Conservation (phyloP, 1,140 invertebrate species). For the Pissodes strobi region DNA sequence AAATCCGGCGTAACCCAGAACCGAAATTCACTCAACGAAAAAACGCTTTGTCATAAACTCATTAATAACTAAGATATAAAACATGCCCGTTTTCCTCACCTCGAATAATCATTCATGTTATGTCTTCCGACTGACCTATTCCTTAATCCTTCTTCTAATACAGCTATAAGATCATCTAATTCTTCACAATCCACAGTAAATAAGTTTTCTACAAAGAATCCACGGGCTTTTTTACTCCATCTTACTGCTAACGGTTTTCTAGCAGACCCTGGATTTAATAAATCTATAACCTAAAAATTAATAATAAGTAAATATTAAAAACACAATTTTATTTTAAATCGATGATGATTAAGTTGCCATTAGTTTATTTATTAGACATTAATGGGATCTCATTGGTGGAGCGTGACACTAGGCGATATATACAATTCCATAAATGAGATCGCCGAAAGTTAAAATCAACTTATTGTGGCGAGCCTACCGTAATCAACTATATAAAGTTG, state of each 20-base stretch:
- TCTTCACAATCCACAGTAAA: slow-evolving; percentile 94
- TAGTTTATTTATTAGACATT: too few relatives aligned
- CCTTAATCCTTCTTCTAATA: slow-evolving; percentile 92
- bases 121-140: slow-evolving; percentile 86
- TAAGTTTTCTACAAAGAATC: slow-evolving; percentile 95
- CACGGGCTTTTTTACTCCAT: slow-evolving; percentile 89
- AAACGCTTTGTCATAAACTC: too few relatives aligned
- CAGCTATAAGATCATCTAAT: slow-evolving; percentile 90
- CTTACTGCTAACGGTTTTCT: slow-evolving; percentile 83
- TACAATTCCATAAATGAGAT: too few relatives aligned
- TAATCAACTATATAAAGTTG: too few relatives aligned
- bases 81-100: slow-evolving; percentile 52
- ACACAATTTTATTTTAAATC: not conserved
- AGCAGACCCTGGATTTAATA: slow-evolving; percentile 84
- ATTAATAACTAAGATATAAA: too few relatives aligned
- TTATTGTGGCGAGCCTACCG: too few relatives aligned
- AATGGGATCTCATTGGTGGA: too few relatives aligned
- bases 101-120: slow-evolving; percentile 96
- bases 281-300: slow-evolving; percentile 84
- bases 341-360: not conserved
- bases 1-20: too few relatives aligned
- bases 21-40: too few relatives aligned
- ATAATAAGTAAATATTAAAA: slow-evolving; percentile 56
- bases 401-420: too few relatives aligned
- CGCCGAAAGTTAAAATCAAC: too few relatives aligned